A percentile compares a stretch with the other conserved stretches of the same genome.
These are phyloP conservation scores for Myotis findleyi DNA, from an alignment of 2,797 vertebrate species.

Conservation along the genomic window DNA sequence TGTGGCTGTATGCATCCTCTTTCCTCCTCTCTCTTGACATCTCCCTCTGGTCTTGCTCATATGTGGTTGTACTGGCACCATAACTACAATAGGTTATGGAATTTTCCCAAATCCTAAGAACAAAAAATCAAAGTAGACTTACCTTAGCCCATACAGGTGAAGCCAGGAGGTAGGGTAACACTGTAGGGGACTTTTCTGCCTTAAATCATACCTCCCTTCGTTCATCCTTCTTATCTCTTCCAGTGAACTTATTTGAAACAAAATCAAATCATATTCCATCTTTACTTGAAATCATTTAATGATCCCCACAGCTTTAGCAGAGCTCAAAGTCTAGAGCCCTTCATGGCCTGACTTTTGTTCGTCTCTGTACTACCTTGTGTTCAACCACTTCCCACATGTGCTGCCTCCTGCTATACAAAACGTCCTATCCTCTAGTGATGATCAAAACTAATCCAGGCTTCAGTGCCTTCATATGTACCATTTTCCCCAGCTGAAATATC, in stretches of 20 bases:
- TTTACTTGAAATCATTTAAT: slow-evolving; percentile 28
- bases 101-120: neutral
- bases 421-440: neutral
- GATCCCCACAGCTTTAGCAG: neutral
- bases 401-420: neutral
- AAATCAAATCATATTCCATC: neutral
- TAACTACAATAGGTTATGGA: neutral
- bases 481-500: neutral
- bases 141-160: neutral
- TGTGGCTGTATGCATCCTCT: neutral
- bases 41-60: neutral
- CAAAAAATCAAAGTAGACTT: neutral
- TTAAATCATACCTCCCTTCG: neutral
- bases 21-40: neutral
- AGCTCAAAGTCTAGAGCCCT: neutral
- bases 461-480: neutral
- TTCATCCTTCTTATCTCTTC: neutral
- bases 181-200: neutral
- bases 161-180: no score
- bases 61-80: neutral
- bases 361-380: neutral
- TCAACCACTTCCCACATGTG: neutral
- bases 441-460: neutral
- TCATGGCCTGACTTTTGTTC: neutral
- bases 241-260: neutral